Base-by-base conservation (phyloP, 2,797 vertebrate genomes). In the Tapera naevia region DNA sequence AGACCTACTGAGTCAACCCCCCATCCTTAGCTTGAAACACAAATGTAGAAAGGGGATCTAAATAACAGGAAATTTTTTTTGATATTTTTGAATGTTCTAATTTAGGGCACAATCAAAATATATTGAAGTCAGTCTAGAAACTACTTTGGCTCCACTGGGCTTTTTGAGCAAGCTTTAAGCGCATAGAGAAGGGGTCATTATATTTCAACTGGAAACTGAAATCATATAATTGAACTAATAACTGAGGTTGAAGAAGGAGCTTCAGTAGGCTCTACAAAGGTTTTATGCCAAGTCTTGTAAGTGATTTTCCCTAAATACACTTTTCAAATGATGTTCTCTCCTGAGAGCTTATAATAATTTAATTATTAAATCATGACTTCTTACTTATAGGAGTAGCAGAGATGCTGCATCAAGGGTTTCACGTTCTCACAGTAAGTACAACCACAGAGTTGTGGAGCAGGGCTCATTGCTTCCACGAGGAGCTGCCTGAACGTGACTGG, bases 401-500 rank as follows among this genome's bases (percentile, higher is more conserved):
- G 46, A 5, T 37, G 58, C 46, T 56, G 45, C 22, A 14, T 48
- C 32, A 23, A 1, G 0, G 3, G 69, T 11, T 62, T 48, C 16
- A 9, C 0, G 0, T 23, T 27, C 32, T 37, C 53, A 12, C 12
- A 39, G 21, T 33, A 18, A 48, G 22, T 48, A 48, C 22, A 48
- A 23, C 45, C 45, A 45, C 45, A 45, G 45, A 45, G 46, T 24
- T 21, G 5, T 43, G 75, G 35, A 57, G 43, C 33, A 5, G 33
- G 17, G 14, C 10, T 1, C 3, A 1, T 11, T n/a, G 46, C 24
- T 71, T 8, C 58, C 35, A 1, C 1, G 32, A 65, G 43, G 28
- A 43, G n/a, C 27, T 56, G 22, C 33, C 37, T 2, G 2, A 4
- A 0, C 1, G 1, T 1, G 3, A 6, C 9, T 12, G 3, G 7